A percentile compares a stretch with the other conserved stretches of the same genome.
phyloP scores from a whole-genome alignment of 1,140 invertebrate genomes.

The Lamellibrachia luymesi region DNA sequence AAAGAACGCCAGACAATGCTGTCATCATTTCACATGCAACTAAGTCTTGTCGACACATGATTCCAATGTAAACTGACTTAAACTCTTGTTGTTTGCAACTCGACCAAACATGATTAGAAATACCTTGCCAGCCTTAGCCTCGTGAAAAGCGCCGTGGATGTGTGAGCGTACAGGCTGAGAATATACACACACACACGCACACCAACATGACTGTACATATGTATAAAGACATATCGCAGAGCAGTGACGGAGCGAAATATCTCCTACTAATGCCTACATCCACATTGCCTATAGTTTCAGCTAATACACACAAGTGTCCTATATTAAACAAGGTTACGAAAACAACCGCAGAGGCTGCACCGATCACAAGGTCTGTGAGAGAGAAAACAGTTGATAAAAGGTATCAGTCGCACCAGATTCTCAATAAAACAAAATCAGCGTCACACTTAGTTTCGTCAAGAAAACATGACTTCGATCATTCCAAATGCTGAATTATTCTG shows the following conservation, averaged over 20 bases:
- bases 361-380: background rate
- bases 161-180: background rate
- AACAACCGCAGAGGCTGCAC: background rate
- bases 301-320: background rate
- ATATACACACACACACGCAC: conserved; percentile 9
- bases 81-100: background rate
- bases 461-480: background rate
- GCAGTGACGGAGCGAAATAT: background rate
- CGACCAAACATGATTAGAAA: background rate
- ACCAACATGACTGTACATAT: background rate
- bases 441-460: background rate
- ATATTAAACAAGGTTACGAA: background rate
- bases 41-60: background rate
- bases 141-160: background rate
- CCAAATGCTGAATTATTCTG: background rate
- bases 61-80: background rate
- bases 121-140: background rate
- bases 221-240: conserved; percentile 9
- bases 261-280: background rate
- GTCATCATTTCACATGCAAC: background rate
- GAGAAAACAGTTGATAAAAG: background rate
- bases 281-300: background rate
- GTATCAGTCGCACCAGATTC: background rate
- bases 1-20: background rate
- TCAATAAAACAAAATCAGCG: background rate